A percentile compares a stretch with the other conserved stretches of the same genome.
Conservation (phyloP, 2,113 vertebrate genomes). For the Rhadina sibilatrix region DNA sequence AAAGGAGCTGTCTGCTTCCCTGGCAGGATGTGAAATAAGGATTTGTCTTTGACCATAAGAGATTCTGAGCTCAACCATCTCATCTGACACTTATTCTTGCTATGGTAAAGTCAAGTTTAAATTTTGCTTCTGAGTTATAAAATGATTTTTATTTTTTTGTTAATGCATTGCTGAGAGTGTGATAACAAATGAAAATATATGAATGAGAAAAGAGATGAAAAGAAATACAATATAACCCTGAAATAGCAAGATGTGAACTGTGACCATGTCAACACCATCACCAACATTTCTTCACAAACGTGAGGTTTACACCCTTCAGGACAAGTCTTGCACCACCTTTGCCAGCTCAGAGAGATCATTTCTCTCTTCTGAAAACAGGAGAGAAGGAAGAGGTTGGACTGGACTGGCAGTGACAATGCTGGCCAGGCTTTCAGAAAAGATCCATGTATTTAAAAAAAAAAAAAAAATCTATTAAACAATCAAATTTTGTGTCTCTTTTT, state of each 20-base stretch:
- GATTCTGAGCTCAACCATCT: not conserved
- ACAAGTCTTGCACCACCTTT: not conserved
- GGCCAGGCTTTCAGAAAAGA: not conserved
- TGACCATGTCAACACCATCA: not conserved
- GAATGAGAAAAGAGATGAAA: not conserved
- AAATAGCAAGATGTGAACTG: not conserved
- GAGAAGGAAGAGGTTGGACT: not conserved
- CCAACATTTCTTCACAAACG: not conserved
- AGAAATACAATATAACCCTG: not conserved
- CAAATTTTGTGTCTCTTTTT: not conserved
- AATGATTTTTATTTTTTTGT: not conserved
- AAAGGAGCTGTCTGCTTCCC: not conserved
- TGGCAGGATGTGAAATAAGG: not conserved
- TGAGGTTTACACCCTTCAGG: not conserved
- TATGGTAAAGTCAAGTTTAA: not conserved
- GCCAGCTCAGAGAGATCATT: not conserved
- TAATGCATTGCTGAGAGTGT: not conserved
- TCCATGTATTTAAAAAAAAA: not conserved
- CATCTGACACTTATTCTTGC: not conserved
- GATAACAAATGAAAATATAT: not conserved
- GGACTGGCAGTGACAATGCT: not conserved
- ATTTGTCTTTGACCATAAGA: not conserved
- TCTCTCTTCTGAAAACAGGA: not conserved
- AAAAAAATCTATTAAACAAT: not conserved
- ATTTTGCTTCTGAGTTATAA: not conserved